phyloP scores from a whole-genome alignment of 2,797 vertebrate genomes.

The Gymnothorax javanicus region DNA sequence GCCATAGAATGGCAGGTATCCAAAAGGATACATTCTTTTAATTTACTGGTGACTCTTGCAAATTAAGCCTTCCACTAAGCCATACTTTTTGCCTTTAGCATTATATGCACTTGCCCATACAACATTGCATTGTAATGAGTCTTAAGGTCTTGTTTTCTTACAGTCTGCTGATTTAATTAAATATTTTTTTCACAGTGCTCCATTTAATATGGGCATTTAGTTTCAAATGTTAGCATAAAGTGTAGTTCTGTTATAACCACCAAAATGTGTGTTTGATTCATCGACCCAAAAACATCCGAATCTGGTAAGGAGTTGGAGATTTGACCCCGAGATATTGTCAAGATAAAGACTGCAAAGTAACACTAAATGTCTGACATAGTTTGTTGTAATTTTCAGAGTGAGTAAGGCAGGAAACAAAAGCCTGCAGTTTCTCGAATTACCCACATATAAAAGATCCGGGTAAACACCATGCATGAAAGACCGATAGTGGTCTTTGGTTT shows the following conservation, averaged over 20 bases:
- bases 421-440: neutral
- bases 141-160: neutral
- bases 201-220: neutral
- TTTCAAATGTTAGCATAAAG: neutral
- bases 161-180: neutral
- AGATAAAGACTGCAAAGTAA: conserved; percentile 6
- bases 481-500: neutral
- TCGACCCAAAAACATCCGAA: neutral
- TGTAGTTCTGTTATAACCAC: neutral
- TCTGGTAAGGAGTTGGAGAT: neutral
- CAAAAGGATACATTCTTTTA: neutral
- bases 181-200: neutral
- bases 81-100: neutral
- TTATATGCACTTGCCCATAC: neutral
- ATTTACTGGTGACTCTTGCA: neutral
- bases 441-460: neutral
- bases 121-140: neutral
- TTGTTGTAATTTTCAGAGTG: conserved; percentile 1
- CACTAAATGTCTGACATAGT: neutral
- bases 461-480: neutral
- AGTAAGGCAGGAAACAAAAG: neutral
- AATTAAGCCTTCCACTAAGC: neutral
- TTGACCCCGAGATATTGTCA: neutral
- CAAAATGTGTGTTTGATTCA: neutral
- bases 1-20: neutral